Percentiles rank a stretch among this genome's conserved stretches.
Conservation (phyloP, 1,140 invertebrate genomes). For the Macrobrachium rosenbergii region DNA sequence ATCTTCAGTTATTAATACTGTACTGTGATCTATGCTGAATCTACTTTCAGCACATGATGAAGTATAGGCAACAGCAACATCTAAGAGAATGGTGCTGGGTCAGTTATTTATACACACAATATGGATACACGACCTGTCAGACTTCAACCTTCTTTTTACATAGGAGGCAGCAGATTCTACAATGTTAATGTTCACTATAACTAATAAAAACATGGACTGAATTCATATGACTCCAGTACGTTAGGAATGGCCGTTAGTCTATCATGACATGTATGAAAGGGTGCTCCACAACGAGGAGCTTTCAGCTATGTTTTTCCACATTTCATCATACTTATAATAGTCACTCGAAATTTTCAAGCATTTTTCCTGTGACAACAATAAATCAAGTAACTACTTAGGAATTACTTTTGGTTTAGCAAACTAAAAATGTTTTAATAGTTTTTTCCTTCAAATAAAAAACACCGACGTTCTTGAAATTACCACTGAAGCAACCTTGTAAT, state of each 20-base stretch:
- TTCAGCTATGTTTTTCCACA: no score
- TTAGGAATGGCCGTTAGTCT: constrained; percentile 24
- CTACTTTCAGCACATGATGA: constrained; percentile 25
- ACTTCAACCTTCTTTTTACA: neutral
- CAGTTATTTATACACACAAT: constrained; percentile 36
- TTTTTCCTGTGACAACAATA: no score
- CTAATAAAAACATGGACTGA: constrained; percentile 8
- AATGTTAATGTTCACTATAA: constrained; percentile 5
- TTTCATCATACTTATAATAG: no score
- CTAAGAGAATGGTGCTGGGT: constrained; percentile 23
- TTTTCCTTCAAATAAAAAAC: no score
- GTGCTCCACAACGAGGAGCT: neutral
- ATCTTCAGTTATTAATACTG: constrained; percentile 35
- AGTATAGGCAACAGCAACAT: constrained; percentile 32
- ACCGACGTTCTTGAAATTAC: no score
- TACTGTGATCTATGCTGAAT: constrained; percentile 31
- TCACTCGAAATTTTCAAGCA: no score
- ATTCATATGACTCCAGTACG: constrained; percentile 26
- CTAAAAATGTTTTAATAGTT: no score
- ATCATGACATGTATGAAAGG: neutral
- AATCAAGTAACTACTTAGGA: no score
- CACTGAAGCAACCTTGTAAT: no score
- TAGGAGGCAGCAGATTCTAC: constrained; percentile 33
- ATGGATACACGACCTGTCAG: constrained; percentile 5
- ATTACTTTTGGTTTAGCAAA: no score